Evolutionary conservation across 2,888 invertebrate species (phyloP), one percentile per base, ranked within the genome.

Genomic region (Oscheius sp.): DNA sequence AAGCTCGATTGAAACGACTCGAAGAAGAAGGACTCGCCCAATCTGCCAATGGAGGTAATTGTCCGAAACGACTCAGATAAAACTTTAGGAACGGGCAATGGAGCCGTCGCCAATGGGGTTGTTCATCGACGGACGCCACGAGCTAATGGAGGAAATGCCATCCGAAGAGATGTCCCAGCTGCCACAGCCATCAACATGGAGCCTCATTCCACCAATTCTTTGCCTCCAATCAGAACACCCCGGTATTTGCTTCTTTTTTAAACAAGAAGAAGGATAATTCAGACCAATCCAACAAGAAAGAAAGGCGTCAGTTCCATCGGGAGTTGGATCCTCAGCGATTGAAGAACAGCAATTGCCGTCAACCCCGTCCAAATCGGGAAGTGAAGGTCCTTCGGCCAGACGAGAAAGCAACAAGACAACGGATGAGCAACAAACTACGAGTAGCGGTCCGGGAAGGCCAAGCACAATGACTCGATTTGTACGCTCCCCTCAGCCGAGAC

Each of bases 1-100:
- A 70, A 53, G 73, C 74, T 5, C 68, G 70, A 34, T 50, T 69
- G 65, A 75, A 73, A 37, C 39, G 74, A 46, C 67, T 66, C 25
- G 77, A 75, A 45, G 74, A 73, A 52, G 68, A 68, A 48, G 50
- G 48, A 6, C 34, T 48, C 20, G 67, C 68, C 4, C 27, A 42
- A 3, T 27, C 46, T 8, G 48, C 53, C 15, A 65, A 65, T 53
- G 65, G 65, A 65, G 46, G 65, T 65, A 15, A 29, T 15, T 53
- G 2, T 48, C 12, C 12, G 15, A 17, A 3, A 8, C 4, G 42
- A 3, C 12, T 3, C 20, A 8, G 12, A 12, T 20, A 10, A 42
- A 17, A 10, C 20, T 42, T 37, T 10, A 23, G 15, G 17, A 27
- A 42, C 25, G 15, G 27, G 39, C 39, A 42, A 58, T 27, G 55